A percentile compares a stretch with the other conserved stretches of the same genome.
These are phyloP conservation scores for Rhynchotus rufescens DNA, from an alignment of 2,797 vertebrate species.

Conservation along the genomic window DNA sequence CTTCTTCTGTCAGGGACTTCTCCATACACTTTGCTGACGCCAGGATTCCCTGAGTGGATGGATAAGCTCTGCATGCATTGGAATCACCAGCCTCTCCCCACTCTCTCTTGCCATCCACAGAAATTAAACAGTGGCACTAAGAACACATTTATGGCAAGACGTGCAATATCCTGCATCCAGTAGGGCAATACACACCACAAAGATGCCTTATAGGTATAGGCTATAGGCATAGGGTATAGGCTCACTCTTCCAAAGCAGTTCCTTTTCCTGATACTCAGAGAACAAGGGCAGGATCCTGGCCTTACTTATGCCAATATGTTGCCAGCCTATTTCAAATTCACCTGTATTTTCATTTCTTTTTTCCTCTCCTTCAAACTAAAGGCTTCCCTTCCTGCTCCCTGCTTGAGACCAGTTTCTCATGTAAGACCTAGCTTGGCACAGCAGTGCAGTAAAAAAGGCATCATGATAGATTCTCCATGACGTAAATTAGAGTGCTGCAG, in stretches of 20 bases:
- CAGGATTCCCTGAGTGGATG: slow-evolving; percentile 14
- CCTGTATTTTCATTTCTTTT: slow-evolving; percentile 12
- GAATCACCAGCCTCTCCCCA: background rate
- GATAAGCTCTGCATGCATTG: background rate
- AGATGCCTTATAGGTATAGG: background rate
- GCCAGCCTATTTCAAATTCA: slow-evolving; percentile 1
- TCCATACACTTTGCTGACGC: slow-evolving; percentile 25
- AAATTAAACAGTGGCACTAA: background rate
- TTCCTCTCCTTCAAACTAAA: slow-evolving; percentile 46
- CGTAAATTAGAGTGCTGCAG: slow-evolving; percentile 62
- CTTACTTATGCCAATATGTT: background rate
- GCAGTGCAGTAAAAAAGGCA: slow-evolving; percentile 45
- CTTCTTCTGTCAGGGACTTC: slow-evolving; percentile 26
- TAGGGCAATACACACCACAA: background rate
- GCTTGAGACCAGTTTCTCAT: slow-evolving; percentile 56
- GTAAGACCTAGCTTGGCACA: slow-evolving; percentile 51
- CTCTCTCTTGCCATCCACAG: background rate
- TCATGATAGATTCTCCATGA: slow-evolving; percentile 53
- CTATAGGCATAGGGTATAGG: too few relatives aligned
- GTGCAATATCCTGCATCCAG: background rate
- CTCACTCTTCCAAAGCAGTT: background rate
- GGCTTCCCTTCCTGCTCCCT: slow-evolving; percentile 25
- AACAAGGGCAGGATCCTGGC: background rate
- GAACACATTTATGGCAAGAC: background rate
- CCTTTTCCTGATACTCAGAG: background rate